Conservation (phyloP, 2,797 vertebrate genomes). For the Acridotheres tristis region DNA sequence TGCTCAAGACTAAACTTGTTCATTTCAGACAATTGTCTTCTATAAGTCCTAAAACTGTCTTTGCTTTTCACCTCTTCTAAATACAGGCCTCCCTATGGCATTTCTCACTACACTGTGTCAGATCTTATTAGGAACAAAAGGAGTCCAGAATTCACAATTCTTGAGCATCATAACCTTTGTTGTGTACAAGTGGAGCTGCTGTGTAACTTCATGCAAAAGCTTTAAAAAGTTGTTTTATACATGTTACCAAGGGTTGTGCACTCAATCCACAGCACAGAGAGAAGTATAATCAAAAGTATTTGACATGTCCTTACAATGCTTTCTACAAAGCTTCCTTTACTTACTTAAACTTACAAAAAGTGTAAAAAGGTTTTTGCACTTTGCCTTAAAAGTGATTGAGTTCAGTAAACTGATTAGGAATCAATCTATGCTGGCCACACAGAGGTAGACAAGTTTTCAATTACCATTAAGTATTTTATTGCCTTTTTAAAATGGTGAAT, state of each 20-base stretch:
- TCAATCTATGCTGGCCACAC: neutral
- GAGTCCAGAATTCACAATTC: neutral
- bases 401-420: neutral
- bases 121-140: neutral
- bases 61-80: neutral
- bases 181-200: neutral
- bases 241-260: fast-evolving
- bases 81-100: neutral
- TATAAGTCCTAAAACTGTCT: neutral
- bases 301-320: neutral
- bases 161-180: neutral
- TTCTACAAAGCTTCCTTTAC: neutral
- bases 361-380: neutral
- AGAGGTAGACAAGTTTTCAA: neutral
- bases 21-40: neutral
- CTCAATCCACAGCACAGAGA: neutral
- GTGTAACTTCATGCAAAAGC: neutral
- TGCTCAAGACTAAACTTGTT: neutral
- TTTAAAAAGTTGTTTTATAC: neutral
- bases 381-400: neutral
- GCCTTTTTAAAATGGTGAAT: neutral
- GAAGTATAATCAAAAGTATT: neutral
- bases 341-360: neutral
- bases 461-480: neutral
- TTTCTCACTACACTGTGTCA: neutral